Evolutionary conservation across 2,113 vertebrate species (phyloP).

Genomic region (Puntigrus tetrazona): DNA sequence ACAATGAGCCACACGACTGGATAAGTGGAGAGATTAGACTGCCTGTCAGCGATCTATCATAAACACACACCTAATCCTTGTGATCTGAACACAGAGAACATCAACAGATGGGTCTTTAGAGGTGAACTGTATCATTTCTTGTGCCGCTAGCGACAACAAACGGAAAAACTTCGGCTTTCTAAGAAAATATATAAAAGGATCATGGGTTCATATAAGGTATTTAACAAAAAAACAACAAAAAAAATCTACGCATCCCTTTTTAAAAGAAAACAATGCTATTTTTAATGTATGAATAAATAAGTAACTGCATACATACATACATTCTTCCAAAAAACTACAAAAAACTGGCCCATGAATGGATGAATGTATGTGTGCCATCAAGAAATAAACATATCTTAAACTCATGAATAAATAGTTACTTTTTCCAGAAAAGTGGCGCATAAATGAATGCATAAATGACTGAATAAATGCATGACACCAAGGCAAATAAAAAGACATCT

Average conservation of each 20-base stretch:
- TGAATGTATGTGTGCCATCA: too few relatives aligned
- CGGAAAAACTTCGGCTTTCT: background rate
- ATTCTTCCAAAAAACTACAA: too few relatives aligned
- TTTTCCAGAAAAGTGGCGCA: too few relatives aligned
- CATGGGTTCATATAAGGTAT: background rate
- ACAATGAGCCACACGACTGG: conserved; percentile 59
- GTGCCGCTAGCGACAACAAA: background rate
- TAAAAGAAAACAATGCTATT: too few relatives aligned
- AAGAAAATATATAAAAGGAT: background rate
- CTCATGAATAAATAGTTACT: too few relatives aligned
- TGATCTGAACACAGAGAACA: background rate
- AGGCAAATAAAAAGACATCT: too few relatives aligned
- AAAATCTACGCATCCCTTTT: background rate
- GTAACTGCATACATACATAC: too few relatives aligned
- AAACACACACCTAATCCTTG: background rate
- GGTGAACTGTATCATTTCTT: background rate
- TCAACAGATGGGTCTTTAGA: background rate
- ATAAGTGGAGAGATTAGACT: conserved; percentile 37
- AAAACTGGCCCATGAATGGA: too few relatives aligned
- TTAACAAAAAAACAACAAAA: background rate
- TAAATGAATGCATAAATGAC: too few relatives aligned
- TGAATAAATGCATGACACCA: too few relatives aligned
- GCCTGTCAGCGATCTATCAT: background rate
- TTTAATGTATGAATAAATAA: too few relatives aligned
- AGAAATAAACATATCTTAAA: too few relatives aligned